Evolutionary conservation across 2,113 vertebrate species (phyloP).

Genomic region (Nothobranchius furzeri): DNA sequence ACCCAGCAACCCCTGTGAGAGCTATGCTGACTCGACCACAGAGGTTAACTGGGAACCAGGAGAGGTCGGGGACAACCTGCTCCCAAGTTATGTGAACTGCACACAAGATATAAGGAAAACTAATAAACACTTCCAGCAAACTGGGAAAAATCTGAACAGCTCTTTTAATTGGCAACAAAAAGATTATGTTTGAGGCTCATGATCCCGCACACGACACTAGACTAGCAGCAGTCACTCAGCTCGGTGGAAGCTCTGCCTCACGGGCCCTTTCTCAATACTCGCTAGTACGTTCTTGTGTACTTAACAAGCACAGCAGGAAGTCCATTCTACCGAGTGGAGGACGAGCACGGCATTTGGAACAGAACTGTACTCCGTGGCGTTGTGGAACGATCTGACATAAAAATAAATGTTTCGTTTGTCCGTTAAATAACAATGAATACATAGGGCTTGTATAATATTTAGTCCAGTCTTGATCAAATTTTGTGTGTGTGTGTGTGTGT

Average conservation of each 20-base stretch:
- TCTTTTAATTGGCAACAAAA: constrained; percentile 49
- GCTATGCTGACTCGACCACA: constrained; percentile 23
- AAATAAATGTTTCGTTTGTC: too few relatives aligned
- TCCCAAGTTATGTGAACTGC: constrained; percentile 75
- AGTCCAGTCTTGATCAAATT: too few relatives aligned
- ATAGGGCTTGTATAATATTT: too few relatives aligned
- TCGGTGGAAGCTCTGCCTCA: constrained; percentile 15
- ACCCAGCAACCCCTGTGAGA: constrained; percentile 50
- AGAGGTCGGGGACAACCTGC: constrained; percentile 34
- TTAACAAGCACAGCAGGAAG: too few relatives aligned
- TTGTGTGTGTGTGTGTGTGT: too few relatives aligned
- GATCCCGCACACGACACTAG: constrained; percentile 39
- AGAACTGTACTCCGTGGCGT: too few relatives aligned
- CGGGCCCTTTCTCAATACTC: too few relatives aligned
- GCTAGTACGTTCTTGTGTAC: too few relatives aligned
- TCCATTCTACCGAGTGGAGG: too few relatives aligned
- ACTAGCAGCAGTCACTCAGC: constrained; percentile 17
- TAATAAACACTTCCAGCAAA: constrained; percentile 45
- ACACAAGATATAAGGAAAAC: constrained; percentile 45
- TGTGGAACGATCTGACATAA: too few relatives aligned
- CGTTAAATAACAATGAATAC: too few relatives aligned
- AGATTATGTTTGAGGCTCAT: constrained; percentile 66
- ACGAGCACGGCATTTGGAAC: too few relatives aligned
- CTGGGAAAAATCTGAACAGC: constrained; percentile 41
- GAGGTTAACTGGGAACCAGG: constrained; percentile 44